These are phyloP conservation scores for Hypercompe scribonia DNA, from an alignment of 2,888 invertebrate genomes.

Conservation along the genomic window DNA sequence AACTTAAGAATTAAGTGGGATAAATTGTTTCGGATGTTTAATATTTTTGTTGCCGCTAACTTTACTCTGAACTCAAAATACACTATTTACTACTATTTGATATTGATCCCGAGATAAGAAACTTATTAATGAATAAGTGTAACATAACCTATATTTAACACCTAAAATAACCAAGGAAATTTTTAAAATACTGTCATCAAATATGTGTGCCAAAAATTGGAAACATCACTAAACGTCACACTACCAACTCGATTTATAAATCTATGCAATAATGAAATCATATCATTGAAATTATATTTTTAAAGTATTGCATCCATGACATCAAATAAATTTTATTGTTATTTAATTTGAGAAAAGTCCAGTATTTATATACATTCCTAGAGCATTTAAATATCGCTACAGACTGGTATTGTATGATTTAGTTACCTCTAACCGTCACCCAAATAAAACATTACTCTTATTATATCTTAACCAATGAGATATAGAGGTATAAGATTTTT, in stretches of 20 bases:
- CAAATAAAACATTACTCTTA: conserved; percentile 47
- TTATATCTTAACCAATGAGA: conserved; percentile 52
- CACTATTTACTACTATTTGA: neutral
- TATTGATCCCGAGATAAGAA: neutral
- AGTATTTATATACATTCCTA: conserved; percentile 54
- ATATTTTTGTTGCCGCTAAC: neutral
- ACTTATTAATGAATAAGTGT: neutral
- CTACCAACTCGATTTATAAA: conserved; percentile 26
- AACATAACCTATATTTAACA: no score
- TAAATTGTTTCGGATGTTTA: neutral
- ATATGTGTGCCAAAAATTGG: conserved; percentile 38
- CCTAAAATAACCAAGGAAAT: neutral
- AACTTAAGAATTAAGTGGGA: neutral
- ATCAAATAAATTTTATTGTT: conserved; percentile 37
- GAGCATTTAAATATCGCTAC: conserved; percentile 50
- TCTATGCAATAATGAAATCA: conserved; percentile 54
- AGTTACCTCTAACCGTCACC: conserved; percentile 52
- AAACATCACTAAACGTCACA: conserved; percentile 17
- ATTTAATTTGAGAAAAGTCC: conserved; percentile 30
- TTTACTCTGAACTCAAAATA: neutral
- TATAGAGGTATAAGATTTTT: conserved; percentile 60
- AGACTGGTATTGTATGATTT: conserved; percentile 43
- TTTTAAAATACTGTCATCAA: neutral
- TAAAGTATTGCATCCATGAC: conserved; percentile 52
- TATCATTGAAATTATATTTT: conserved; percentile 52